A percentile compares a stretch with the other conserved stretches of the same genome.
Conservation (phyloP, 2,888 invertebrate species). For the Harpagoxenus sublaevis region DNA sequence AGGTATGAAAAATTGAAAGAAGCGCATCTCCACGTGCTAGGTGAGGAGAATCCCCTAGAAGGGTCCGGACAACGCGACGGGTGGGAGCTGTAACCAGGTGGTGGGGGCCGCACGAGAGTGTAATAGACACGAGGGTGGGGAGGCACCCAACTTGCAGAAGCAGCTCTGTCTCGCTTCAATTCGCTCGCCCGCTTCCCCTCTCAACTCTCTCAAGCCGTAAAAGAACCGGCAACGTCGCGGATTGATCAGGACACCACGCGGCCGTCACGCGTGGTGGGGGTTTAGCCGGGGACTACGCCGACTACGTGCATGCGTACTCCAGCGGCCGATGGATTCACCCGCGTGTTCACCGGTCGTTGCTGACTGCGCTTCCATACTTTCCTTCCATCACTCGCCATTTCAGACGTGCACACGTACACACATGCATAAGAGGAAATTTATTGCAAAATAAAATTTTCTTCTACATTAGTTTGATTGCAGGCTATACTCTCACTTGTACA, state of each 20-base stretch:
- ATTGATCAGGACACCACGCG: slow-evolving; percentile 86
- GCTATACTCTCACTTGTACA: not conserved
- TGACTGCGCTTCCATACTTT: slow-evolving; percentile 29
- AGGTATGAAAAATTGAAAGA: slow-evolving; percentile 83
- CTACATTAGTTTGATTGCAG: not conserved
- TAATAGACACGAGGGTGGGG: slow-evolving; percentile 34
- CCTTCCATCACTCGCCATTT: not conserved
- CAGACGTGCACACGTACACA: too few species aligned
- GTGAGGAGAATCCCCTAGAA: slow-evolving; percentile 63
- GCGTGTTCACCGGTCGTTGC: slow-evolving; percentile 75
- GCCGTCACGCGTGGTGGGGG: slow-evolving; percentile 79
- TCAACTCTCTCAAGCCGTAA: slow-evolving; percentile 65
- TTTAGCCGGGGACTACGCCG: slow-evolving; percentile 79
- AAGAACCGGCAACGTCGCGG: slow-evolving; percentile 82
- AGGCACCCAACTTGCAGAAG: slow-evolving; percentile 45
- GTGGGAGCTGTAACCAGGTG: slow-evolving; percentile 24
- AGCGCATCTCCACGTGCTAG: slow-evolving; percentile 80
- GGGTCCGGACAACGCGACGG: slow-evolving; percentile 62
- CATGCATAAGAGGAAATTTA: not conserved
- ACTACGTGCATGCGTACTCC: slow-evolving; percentile 82
- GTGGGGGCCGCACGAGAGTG: slow-evolving; percentile 12
- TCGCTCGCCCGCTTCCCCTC: slow-evolving; percentile 36
- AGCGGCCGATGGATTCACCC: slow-evolving; percentile 68
- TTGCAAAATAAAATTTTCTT: not conserved
- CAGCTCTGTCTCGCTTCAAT: slow-evolving; percentile 53